A percentile compares a stretch with the other conserved stretches of the same genome.
These are phyloP conservation scores for Nemopilema nomurai DNA, from an alignment of 30 jellyfish, hydroid and myxozoan genomes.

Conservation along the genomic window DNA sequence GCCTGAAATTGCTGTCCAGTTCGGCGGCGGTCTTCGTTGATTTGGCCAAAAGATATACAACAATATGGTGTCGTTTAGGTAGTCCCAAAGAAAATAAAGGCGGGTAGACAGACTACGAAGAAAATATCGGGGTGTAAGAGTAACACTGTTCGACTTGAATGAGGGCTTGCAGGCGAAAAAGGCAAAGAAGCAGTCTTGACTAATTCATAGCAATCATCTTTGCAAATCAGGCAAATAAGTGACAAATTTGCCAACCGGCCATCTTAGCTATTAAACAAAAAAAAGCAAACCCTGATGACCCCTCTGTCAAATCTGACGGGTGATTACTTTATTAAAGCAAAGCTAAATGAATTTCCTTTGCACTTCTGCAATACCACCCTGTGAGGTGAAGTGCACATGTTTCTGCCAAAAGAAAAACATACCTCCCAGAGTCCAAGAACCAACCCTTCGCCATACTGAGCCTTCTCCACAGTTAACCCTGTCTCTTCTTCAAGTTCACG, in stretches of 20 bases:
- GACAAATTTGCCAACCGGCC: too few species aligned
- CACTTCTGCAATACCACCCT: too few species aligned
- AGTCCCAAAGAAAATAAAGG: conserved; percentile 64
- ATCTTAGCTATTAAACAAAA: too few species aligned
- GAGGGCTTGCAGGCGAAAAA: neutral
- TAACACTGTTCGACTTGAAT: neutral
- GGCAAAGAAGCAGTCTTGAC: too few species aligned
- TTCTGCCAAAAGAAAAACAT: neutral
- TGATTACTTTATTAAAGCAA: neutral
- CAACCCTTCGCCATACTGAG: conserved; percentile 51
- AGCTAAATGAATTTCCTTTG: too few species aligned
- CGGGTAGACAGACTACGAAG: conserved; percentile 74
- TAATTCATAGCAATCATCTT: too few species aligned
- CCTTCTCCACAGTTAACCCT: conserved; percentile 53
- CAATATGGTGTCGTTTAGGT: conserved; percentile 74
- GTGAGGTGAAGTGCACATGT: too few species aligned
- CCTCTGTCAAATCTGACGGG: too few species aligned
- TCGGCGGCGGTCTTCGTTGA: conserved; percentile 39
- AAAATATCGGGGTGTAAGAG: neutral
- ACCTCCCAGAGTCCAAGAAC: conserved; percentile 70
- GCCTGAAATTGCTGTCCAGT: conserved; percentile 44
- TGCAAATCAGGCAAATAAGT: too few species aligned
- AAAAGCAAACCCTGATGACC: too few species aligned
- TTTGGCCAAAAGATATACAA: conserved; percentile 55
- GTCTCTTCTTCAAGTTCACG: conserved; percentile 79